A percentile compares a stretch with the other conserved stretches of the same genome.
These are phyloP conservation scores for Gallinago solitaria DNA, from an alignment of 2,797 vertebrate genomes.

Conservation along the genomic window DNA sequence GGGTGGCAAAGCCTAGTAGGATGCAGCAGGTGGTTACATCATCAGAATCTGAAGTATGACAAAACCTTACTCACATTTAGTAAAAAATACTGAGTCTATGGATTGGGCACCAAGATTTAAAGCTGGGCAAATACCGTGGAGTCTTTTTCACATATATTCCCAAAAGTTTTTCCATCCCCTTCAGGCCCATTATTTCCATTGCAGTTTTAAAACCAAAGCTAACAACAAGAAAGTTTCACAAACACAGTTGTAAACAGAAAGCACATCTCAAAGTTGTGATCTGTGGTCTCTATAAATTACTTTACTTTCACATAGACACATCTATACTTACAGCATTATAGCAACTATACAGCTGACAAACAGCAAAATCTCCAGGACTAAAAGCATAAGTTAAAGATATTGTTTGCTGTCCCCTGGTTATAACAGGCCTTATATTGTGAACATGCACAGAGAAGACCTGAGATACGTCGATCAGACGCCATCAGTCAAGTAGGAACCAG, in stretches of 20 bases:
- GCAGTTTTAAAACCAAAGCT: background rate
- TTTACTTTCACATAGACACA: background rate
- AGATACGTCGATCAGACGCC: background rate
- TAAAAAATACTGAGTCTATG: background rate
- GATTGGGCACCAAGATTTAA: background rate
- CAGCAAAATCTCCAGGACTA: background rate
- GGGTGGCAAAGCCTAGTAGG: background rate
- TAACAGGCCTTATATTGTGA: background rate
- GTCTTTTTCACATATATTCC: background rate
- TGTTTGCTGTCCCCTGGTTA: background rate
- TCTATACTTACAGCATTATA: background rate
- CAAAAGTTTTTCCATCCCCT: background rate
- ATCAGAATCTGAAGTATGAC: background rate
- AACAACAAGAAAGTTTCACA: background rate
- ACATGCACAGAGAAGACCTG: background rate
- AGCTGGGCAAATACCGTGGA: background rate
- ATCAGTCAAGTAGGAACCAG: background rate
- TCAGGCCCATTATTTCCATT: background rate
- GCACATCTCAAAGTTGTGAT: background rate
- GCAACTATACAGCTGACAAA: background rate
- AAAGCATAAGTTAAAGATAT: background rate
- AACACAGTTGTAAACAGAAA: background rate
- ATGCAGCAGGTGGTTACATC: background rate
- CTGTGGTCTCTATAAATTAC: background rate
- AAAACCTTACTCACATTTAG: background rate